phyloP scores from a whole-genome alignment of 2,113 vertebrate genomes.

The Pseudopipra pipra region DNA sequence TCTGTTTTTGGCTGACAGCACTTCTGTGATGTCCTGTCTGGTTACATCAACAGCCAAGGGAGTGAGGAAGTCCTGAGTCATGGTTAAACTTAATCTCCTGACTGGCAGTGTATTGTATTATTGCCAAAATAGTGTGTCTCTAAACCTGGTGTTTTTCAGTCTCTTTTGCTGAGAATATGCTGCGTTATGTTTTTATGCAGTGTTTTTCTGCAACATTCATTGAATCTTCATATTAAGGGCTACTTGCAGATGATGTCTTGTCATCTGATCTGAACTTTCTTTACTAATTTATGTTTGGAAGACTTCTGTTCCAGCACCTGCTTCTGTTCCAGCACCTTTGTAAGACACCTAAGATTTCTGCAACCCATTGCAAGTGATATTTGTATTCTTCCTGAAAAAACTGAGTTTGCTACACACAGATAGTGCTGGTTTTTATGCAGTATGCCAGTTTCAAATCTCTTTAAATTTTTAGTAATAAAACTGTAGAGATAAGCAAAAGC shows the following conservation, averaged over 20 bases:
- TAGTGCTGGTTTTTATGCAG: not conserved
- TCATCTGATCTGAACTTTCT: not conserved
- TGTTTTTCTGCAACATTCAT: not conserved
- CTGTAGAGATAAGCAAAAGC: not conserved
- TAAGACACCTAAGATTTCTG: not conserved
- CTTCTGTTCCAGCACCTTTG: not conserved
- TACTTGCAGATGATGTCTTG: not conserved
- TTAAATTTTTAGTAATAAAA: not conserved
- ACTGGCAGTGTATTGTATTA: not conserved
- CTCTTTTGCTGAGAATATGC: not conserved
- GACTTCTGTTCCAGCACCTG: no score
- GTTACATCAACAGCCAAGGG: not conserved
- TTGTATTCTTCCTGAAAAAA: not conserved
- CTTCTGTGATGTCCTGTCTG: not conserved
- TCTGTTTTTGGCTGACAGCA: not conserved
- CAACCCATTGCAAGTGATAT: not conserved
- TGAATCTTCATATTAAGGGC: not conserved
- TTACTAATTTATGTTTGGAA: not conserved
- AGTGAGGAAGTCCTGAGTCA: not conserved
- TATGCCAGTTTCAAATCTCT: not conserved
- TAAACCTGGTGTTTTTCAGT: not conserved
- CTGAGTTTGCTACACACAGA: not conserved
- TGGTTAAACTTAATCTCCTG: slow-evolving; percentile 1
- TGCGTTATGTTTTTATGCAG: not conserved
- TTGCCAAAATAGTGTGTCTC: not conserved